Evolutionary conservation across 2,888 invertebrate species (phyloP).

Genomic region (Tenthredo livida): DNA sequence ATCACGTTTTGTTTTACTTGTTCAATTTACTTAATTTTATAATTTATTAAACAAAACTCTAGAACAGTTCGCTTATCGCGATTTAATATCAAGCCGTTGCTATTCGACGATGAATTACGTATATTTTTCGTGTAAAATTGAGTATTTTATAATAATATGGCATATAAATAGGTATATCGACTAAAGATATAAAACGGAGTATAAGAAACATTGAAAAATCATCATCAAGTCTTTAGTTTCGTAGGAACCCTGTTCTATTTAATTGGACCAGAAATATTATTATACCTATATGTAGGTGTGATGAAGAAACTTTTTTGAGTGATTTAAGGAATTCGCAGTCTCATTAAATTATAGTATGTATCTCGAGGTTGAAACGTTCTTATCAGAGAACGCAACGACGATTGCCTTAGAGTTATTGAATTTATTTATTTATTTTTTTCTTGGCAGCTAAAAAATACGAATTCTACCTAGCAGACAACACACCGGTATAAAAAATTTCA

Average conservation of each 20-base stretch:
- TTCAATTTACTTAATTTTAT: conserved; percentile 22
- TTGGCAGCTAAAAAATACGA: neutral
- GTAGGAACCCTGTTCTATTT: conserved; percentile 21
- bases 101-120: neutral
- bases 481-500: conserved; percentile 22
- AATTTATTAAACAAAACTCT: neutral
- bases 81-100: neutral
- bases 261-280: conserved; percentile 15
- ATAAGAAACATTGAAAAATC: neutral
- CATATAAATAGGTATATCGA: neutral
- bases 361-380: neutral
- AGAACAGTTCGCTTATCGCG: neutral
- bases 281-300: neutral
- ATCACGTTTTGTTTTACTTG: conserved; percentile 40
- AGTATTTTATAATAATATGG: neutral
- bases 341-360: neutral
- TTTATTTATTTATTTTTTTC: neutral
- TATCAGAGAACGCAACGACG: neutral
- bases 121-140: neutral
- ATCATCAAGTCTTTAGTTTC: conserved; percentile 26
- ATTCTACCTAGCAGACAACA: neutral
- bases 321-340: neutral
- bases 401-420: neutral
- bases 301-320: neutral
- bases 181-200: neutral